Evolutionary conservation across 2,113 vertebrate genomes (phyloP).

Genomic region (Pyrgilauda ruficollis): DNA sequence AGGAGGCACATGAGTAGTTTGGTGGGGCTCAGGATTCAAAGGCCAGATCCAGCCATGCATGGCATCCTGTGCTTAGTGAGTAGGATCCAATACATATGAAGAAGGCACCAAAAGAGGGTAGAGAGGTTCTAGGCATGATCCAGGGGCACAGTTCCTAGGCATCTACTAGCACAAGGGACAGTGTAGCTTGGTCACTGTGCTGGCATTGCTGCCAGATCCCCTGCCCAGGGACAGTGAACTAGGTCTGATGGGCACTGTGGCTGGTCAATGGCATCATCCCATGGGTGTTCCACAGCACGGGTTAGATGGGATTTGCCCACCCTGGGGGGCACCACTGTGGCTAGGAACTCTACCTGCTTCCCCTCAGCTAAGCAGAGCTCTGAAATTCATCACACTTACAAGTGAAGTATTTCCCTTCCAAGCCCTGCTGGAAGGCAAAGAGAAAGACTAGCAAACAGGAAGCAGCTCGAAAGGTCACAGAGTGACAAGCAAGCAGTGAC

Average conservation of each 20-base stretch:
- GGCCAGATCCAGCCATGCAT: neutral
- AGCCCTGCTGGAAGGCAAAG: neutral
- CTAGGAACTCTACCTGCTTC: neutral
- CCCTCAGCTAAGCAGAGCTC: neutral
- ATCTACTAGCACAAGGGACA: neutral
- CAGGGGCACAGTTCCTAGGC: neutral
- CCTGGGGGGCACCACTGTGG: neutral
- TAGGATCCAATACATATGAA: neutral
- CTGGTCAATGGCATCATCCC: fast-evolving
- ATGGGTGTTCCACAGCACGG: fast-evolving
- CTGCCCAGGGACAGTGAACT: neutral
- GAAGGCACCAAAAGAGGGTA: neutral
- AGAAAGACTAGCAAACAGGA: neutral
- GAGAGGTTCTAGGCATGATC: neutral
- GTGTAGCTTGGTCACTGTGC: fast-evolving
- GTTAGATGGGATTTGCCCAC: neutral
- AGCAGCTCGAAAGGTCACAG: neutral
- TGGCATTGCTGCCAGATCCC: neutral
- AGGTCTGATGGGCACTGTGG: neutral
- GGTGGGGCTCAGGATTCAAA: neutral
- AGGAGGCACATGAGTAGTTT: fast-evolving
- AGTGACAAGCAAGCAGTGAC: neutral
- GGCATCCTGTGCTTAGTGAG: neutral
- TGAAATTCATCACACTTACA: neutral
- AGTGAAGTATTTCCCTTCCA: neutral